A percentile compares a stretch with the other conserved stretches of the same genome.
Evolutionary conservation across 2,888 invertebrate species (phyloP).

Genomic region (Tortricodes alternella): DNA sequence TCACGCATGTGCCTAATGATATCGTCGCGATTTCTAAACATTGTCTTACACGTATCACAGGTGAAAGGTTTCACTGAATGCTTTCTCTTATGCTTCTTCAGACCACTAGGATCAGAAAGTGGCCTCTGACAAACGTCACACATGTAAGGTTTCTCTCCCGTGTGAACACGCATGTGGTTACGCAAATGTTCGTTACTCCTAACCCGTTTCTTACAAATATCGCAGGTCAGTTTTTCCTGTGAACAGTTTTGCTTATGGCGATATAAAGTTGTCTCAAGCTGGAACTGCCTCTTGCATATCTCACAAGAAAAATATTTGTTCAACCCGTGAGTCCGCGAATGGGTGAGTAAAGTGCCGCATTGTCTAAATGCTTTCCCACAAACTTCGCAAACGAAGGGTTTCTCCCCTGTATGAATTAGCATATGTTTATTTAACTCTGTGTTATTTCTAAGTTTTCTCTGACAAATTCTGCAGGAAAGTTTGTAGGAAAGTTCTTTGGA

Average conservation of each 20-base stretch:
- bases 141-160: background rate
- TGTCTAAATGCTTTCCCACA: background rate
- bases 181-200: background rate
- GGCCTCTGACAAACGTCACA: too few relatives aligned
- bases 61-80: too few relatives aligned
- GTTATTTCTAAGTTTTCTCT: background rate
- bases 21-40: accelerated
- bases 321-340: background rate
- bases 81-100: too few relatives aligned
- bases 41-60: too few relatives aligned
- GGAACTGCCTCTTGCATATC: background rate
- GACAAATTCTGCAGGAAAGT: background rate
- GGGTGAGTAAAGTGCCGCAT: background rate
- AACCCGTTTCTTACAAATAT: background rate
- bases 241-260: background rate
- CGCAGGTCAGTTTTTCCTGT: background rate
- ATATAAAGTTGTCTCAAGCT: background rate
- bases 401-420: background rate
- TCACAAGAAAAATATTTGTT: background rate
- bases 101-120: too few relatives aligned
- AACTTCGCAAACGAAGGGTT: background rate
- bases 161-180: background rate
- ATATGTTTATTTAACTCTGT: background rate
- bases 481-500: too few relatives aligned
- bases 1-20: background rate